A percentile compares a stretch with the other conserved stretches of the same genome.
Evolutionary conservation across 2,797 vertebrate species (phyloP).

Genomic region (Malacoctenus gilli): DNA sequence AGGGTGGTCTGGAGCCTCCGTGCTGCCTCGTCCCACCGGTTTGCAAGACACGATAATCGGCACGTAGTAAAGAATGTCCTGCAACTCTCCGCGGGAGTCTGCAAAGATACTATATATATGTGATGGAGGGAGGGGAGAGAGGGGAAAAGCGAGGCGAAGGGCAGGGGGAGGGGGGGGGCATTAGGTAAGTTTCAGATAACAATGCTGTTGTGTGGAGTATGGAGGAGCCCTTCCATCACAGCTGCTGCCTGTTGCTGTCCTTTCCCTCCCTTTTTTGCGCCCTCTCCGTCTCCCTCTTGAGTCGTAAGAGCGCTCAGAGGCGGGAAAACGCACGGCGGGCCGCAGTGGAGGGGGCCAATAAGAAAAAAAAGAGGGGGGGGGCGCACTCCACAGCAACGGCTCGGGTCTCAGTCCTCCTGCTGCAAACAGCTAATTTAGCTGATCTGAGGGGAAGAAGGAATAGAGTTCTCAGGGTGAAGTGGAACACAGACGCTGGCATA

Average conservation of each 20-base stretch:
- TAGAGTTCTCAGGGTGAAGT: conserved; percentile 29
- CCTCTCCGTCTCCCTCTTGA: conserved; percentile 6
- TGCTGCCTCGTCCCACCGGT: not conserved
- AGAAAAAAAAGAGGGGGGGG: not conserved
- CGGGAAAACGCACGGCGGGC: conserved; percentile 3
- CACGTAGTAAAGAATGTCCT: conserved; percentile 10
- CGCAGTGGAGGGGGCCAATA: not conserved
- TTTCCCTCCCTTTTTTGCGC: conserved; percentile 25
- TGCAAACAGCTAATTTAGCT: not conserved
- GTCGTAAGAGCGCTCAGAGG: conserved; percentile 1
- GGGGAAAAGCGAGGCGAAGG: conserved; percentile 8
- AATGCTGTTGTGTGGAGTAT: conserved; percentile 49
- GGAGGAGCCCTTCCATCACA: conserved; percentile 50
- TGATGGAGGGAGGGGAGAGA: conserved; percentile 8
- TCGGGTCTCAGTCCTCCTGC: not conserved
- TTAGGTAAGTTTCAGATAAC: conserved; percentile 58
- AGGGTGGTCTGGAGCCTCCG: too few relatives aligned
- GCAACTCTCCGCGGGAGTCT: conserved; percentile 26
- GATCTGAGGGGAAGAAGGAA: conserved; percentile 2
- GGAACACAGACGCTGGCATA: conserved; percentile 54
- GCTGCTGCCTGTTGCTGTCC: conserved; percentile 58
- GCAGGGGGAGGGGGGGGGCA: conserved; percentile 7
- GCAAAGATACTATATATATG: conserved; percentile 25
- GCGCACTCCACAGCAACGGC: too few relatives aligned
- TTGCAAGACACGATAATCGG: conserved; percentile 2